Evolutionary conservation across 2,888 invertebrate genomes (phyloP).

Genomic region (Bhutanitis thaidina): DNA sequence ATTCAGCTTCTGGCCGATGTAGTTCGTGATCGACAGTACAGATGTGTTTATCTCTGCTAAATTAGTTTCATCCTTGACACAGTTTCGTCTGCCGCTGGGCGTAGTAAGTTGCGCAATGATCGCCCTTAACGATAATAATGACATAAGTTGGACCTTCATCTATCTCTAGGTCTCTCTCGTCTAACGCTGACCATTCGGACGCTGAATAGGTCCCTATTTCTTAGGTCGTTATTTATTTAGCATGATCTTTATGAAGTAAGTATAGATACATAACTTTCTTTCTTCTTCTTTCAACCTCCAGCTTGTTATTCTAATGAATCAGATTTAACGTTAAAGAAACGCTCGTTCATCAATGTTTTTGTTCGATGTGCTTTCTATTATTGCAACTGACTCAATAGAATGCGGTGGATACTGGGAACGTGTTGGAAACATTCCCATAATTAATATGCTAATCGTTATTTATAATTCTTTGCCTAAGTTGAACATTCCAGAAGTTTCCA

Average conservation of each 20-base stretch:
- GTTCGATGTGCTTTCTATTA: slow-evolving; percentile 20
- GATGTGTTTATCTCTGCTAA: slow-evolving; percentile 45
- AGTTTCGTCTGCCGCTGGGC: slow-evolving; percentile 33
- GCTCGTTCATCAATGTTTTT: slow-evolving; percentile 17
- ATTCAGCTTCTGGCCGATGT: not conserved
- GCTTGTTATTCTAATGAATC: slow-evolving; percentile 8
- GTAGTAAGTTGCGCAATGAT: slow-evolving; percentile 38
- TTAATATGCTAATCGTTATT: slow-evolving; percentile 11
- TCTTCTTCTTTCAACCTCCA: not conserved
- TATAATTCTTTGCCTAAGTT: not conserved
- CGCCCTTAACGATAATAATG: slow-evolving; percentile 49
- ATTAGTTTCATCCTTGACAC: slow-evolving; percentile 61
- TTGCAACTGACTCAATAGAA: slow-evolving; percentile 7
- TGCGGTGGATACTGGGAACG: not conserved
- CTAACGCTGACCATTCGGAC: no score
- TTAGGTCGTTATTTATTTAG: no score
- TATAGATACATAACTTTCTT: no score
- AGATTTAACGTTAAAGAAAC: not conserved
- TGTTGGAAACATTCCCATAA: slow-evolving; percentile 13
- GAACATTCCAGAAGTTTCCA: not conserved
- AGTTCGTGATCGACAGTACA: slow-evolving; percentile 25
- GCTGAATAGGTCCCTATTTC: no score
- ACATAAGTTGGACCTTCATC: slow-evolving; percentile 36
- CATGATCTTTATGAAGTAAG: no score
- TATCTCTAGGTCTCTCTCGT: no score